Conservation (phyloP, 2,113 vertebrate species). For the Eolophus roseicapilla region DNA sequence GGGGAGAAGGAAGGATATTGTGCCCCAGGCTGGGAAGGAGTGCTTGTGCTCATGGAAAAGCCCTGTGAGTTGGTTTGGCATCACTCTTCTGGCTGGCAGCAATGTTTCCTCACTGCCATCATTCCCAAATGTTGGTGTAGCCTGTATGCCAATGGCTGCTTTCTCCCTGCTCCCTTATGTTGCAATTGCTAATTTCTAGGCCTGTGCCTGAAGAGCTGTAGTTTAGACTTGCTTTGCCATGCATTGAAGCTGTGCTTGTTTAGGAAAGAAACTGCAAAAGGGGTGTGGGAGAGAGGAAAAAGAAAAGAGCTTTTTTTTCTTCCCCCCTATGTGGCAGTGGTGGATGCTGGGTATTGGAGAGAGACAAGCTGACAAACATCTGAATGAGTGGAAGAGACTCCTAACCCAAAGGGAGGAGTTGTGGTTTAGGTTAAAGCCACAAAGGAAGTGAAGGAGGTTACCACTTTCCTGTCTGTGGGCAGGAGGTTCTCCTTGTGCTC, state of each 20-base stretch:
- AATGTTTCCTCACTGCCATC: constrained; percentile 1
- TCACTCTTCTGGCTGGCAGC: constrained; percentile 12
- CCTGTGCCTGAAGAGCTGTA: constrained; percentile 11
- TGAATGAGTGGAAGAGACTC: constrained; percentile 67
- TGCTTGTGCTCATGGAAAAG: not conserved
- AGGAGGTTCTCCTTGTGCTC: constrained; percentile 68
- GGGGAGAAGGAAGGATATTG: not conserved
- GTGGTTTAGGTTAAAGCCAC: constrained; percentile 78
- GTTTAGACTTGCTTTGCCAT: constrained; percentile 8
- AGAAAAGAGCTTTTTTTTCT: not conserved
- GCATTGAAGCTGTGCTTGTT: not conserved
- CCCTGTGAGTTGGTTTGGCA: constrained; percentile 11
- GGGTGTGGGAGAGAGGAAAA: not conserved
- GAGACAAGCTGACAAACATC: constrained; percentile 53
- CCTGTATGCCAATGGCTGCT: not conserved
- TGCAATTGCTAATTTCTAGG: not conserved
- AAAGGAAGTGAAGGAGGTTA: constrained; percentile 75
- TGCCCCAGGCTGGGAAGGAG: not conserved
- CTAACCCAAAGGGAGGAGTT: constrained; percentile 68
- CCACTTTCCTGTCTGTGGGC: constrained; percentile 77
- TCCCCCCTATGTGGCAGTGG: not conserved
- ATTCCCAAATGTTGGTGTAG: not conserved
- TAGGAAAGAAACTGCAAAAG: not conserved
- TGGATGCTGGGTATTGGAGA: not conserved
- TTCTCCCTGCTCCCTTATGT: not conserved